Evolutionary conservation across 1,140 invertebrate species (phyloP), one percentile per base, ranked within the genome.

Genomic region (Hesperophylax magnus): DNA sequence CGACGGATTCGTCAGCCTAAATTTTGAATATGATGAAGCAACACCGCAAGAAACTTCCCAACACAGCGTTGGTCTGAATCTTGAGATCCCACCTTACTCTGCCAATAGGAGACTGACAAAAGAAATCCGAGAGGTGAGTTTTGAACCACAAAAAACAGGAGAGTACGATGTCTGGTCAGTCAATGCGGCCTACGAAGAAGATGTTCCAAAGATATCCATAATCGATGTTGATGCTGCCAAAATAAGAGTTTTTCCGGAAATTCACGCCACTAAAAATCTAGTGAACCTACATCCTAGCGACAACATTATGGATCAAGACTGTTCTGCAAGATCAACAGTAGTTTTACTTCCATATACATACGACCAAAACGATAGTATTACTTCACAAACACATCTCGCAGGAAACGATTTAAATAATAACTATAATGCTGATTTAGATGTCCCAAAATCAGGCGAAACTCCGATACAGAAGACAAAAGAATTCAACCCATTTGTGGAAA

Each of bases 1-100:
- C 15, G 74, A 80, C 15, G 79, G 72, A 15, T 80, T 67, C 24
- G 58, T 80, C 8, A 63, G 11, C 14, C 20, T 80, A 11, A 47
- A 65, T 63, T 80, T 80, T 69, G 79, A 80, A 31, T 52, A 80
- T 54, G 79, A 80, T 56, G 74, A 27, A 63, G 47, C 52, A 39
- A 27, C 39, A 47, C 39, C 39, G 11, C 54, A 17, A 60, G 56
- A 71, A 71, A 52, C n/a, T 22, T 20, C 74, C 8, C 2, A 22
- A 0, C 1, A 24, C 58, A 18, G 47, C 2, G 31, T 39, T 4
- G 18, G 6, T 27, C 5, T 53, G 4, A 71, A 11, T 24, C 20
- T 76, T 5, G 7, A 76, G 3, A 60, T 60, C 18, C 74, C 74
- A 7, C 17, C 54, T 15, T 76, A 31, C 74, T 60, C 27, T 39